Conservation (phyloP, 2,113 vertebrate species). For the Mohoua ochrocephala region DNA sequence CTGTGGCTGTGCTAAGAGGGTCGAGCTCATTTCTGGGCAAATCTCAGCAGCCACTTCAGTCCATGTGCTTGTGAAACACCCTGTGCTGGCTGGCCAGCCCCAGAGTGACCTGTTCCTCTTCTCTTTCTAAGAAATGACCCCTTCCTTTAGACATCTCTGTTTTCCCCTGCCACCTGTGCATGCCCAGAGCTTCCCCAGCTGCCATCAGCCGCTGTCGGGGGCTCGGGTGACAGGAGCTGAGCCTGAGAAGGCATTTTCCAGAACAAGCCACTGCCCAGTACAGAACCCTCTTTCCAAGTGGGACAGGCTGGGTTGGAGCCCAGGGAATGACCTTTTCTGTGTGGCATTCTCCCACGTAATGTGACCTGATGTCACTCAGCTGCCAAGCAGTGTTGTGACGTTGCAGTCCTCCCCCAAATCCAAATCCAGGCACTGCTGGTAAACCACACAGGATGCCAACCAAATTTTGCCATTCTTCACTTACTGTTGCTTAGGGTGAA, state of each 20-base stretch:
- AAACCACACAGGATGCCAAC: conserved; percentile 15
- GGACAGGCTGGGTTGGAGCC: conserved; percentile 1
- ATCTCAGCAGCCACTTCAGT: not conserved
- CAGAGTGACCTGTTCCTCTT: not conserved
- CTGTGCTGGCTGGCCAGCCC: not conserved
- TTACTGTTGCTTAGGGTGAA: not conserved
- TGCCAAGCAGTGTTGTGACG: not conserved
- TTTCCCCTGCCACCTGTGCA: not conserved
- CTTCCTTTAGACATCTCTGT: not conserved
- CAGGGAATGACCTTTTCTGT: conserved; percentile 8
- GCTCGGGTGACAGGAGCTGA: not conserved
- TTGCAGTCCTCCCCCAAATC: not conserved
- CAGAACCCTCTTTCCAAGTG: not conserved
- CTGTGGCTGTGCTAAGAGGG: not conserved
- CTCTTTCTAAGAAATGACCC: not conserved
- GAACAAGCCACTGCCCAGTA: not conserved
- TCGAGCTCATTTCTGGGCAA: not conserved
- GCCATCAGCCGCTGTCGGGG: not conserved
- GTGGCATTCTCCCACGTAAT: not conserved
- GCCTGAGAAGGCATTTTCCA: not conserved
- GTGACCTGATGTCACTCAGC: conserved; percentile 16
- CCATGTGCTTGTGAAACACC: not conserved
- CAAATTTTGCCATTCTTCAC: not conserved
- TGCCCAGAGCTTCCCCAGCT: not conserved
- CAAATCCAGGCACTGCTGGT: not conserved